These are phyloP conservation scores for Agrochola litura DNA, from an alignment of 2,888 invertebrate genomes.

Conservation along the genomic window DNA sequence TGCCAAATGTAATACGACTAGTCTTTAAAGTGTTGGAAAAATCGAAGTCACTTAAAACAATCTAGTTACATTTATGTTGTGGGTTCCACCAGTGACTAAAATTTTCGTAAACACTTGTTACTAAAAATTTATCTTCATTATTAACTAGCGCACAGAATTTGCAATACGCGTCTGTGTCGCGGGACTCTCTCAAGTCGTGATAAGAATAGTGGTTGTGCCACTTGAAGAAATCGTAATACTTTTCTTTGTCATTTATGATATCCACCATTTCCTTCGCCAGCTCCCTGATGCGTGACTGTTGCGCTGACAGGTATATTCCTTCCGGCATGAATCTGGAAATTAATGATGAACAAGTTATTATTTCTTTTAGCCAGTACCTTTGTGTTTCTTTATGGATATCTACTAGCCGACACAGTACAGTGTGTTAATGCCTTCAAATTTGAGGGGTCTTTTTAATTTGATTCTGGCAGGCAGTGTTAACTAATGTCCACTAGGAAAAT, in stretches of 20 bases:
- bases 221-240: constrained; percentile 70
- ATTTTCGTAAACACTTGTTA: constrained; percentile 43
- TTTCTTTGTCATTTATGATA: constrained; percentile 64
- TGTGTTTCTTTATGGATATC: no score
- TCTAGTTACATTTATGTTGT: constrained; percentile 11
- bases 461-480: no score
- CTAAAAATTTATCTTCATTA: constrained; percentile 18
- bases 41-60: neutral
- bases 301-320: constrained; percentile 63
- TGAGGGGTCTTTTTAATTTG: no score
- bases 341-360: neutral
- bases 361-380: no score
- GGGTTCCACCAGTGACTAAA: constrained; percentile 68
- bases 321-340: constrained; percentile 71
- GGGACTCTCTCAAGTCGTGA: constrained; percentile 48
- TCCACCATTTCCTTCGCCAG: constrained; percentile 66
- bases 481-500: no score
- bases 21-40: neutral
- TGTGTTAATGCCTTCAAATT: no score
- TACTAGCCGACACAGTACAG: no score
- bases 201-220: constrained; percentile 75
- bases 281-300: neutral
- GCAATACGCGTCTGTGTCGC: constrained; percentile 61
- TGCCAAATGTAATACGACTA: neutral
- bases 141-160: constrained; percentile 59